Percentiles rank a stretch among this genome's conserved stretches.
phyloP scores from a whole-genome alignment of 2,888 invertebrate species.

The Strigamia crassipes region DNA sequence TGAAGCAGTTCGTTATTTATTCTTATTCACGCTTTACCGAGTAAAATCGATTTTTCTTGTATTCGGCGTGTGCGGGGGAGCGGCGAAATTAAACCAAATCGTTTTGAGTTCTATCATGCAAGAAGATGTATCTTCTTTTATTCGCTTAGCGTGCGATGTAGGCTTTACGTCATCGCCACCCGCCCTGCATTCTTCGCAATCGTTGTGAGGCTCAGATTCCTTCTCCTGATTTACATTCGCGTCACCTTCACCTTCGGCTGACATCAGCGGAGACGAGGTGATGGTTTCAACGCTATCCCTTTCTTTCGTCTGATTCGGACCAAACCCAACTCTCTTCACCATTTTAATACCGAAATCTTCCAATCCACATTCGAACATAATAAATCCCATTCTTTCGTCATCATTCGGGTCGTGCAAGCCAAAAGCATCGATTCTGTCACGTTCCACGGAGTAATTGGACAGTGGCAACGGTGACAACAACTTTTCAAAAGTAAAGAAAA shows the following conservation, averaged over 20 bases:
- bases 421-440: conserved; percentile 47
- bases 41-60: conserved; percentile 94
- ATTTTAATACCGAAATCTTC: conserved; percentile 85
- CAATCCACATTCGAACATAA: conserved; percentile 95
- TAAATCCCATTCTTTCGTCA: conserved; percentile 72
- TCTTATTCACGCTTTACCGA: conserved; percentile 62
- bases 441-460: background rate
- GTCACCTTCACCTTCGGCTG: background rate
- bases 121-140: conserved; percentile 66
- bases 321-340: conserved; percentile 64
- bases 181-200: background rate
- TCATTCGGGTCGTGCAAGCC: conserved; percentile 49
- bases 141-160: background rate
- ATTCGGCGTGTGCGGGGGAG: conserved; percentile 91
- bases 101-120: conserved; percentile 86
- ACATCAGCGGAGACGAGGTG: conserved; percentile 29
- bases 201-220: background rate
- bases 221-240: background rate
- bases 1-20: conserved; percentile 47
- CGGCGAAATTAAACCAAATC: conserved; percentile 97
- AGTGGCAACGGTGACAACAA: background rate
- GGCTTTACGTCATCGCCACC: background rate
- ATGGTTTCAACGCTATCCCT: conserved; percentile 27
- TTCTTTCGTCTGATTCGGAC: background rate
- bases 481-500: conserved; percentile 75